Base-by-base conservation (phyloP, 2,888 invertebrate genomes). In the Homarus gammarus region DNA sequence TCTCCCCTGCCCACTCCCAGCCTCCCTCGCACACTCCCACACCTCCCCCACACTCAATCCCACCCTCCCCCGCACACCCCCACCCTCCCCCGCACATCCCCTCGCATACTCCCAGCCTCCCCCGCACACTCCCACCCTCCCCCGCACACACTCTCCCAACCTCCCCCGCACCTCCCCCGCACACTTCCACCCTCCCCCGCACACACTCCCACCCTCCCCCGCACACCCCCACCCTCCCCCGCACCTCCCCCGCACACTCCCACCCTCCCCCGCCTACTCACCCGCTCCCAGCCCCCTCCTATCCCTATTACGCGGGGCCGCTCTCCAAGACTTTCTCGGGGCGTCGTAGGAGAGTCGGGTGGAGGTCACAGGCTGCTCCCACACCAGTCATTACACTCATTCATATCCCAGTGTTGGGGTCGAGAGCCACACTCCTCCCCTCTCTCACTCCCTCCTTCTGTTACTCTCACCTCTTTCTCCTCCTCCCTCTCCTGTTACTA, bases 241-340 rank as follows among this genome's bases (percentile, higher is more conserved):
- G 18, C 36, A 31, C 5, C 18, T 38, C 73, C 73, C 73, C 27
- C 15, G 27, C 70, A 36, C 70, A 70, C 27, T 64, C n/a, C 44
- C 44, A 44, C 44, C 44, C 6, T 5, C 44, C 44, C 15, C n/a
- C 72, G 18, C 36, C 31, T 5, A n/a, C n/a, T n/a, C n/a, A n/a
- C n/a, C n/a, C 44, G 6, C 44, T 44, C 44, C 44, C 5, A 12
- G 44, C 44, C 44, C 44, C 44, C 44, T 8, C 44, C 5, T 44
- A 44, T 44, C 44, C 44, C 44, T 44, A 44, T 44, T 44, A 44
- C 44, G 44, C 44, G 44, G 44, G 44, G 56, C 56, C 56, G 12
- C 18, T 73, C 36, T 15, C 73, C 36, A 31, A 79, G 56, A 79
- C 79, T 79, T 79, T 79, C 79, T 79, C 44, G 56, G 56, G 22